Conservation (phyloP, 1,140 invertebrate genomes). For the Gryon sp. region DNA sequence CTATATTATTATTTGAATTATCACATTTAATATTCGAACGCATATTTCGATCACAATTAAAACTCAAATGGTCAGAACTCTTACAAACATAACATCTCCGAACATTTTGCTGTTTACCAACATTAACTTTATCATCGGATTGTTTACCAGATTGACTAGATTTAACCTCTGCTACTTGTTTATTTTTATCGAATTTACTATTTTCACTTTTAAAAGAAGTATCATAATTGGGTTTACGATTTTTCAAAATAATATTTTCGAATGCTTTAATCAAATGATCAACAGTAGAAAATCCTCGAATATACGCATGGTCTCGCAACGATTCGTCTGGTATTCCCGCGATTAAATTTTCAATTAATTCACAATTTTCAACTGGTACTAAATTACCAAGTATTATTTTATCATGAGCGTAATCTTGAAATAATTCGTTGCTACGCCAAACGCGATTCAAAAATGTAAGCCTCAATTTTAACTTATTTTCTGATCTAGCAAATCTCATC, state of each 20-base stretch:
- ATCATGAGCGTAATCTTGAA: no score
- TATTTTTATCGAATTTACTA: neutral
- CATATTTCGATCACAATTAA: no score
- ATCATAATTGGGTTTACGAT: neutral
- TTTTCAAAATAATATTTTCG: conserved; percentile 18
- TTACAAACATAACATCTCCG: neutral
- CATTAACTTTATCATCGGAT: neutral
- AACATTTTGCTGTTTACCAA: neutral
- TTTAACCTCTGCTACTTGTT: neutral
- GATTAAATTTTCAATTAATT: conserved; percentile 15
- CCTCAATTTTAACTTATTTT: neutral
- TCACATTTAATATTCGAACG: no score
- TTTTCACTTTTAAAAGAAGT: no score
- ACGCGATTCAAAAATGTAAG: neutral
- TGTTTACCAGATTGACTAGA: neutral
- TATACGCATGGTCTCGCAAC: conserved; percentile 11
- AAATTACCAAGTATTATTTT: no score
- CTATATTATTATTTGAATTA: no score
- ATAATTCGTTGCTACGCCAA: neutral
- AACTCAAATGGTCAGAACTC: neutral
- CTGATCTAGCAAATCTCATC: neutral
- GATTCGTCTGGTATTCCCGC: conserved; percentile 26
- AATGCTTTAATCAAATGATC: conserved; percentile 9
- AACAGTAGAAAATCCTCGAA: conserved; percentile 6
- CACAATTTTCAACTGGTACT: conserved; percentile 4